Evolutionary conservation across 1,140 invertebrate genomes (phyloP), one percentile per base, ranked within the genome.

Genomic region (Drosophila novamexicana): DNA sequence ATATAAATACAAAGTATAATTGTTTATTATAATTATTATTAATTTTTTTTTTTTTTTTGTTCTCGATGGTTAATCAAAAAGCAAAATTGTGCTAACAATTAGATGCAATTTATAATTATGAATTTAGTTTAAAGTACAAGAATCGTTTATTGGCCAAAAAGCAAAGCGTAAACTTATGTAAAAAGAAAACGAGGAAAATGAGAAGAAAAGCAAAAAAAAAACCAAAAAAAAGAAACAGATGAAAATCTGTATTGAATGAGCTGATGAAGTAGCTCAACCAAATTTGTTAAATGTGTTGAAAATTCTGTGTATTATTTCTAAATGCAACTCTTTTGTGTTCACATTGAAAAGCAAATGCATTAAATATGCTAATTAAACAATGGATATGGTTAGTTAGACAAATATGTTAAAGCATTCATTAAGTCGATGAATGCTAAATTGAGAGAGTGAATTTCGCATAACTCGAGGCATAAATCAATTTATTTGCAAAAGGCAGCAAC

Each of bases 51-150:
- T 57, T 34, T 36, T 54, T 67, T 47, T 40, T 58, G 49, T 73
- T 57, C 39, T 54, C 42, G 45, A 29, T 67, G 32, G 34, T 36
- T 34, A 67, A 61, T 68, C 64, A 39, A 73, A 73, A 73, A 68
- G 68, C 82, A 85, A 85, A 85, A 84, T 83, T 80, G 81, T 84
- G 77, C 80, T 82, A 74, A 75, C 81, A 85, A 86, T 86, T 84
- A 64, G 71, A 68, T 71, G 61, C 53, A 79, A 83, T 42, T 85
- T 66, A 80, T 68, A 80, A 69, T 88, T 83, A 86, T 88, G 84
- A 83, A 88, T 89, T 88, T 88, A 89, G 70, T 77, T 89, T 89
- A 79, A 83, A 89, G 77, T 90, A 90, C 75, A 90, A 89, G 77
- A 90, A 85, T 77, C 61, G 66, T 89, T 88, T 81, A 85, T 88